Evolutionary conservation across 2,113 vertebrate genomes (phyloP).

Genomic region (Platycercus adscitus): DNA sequence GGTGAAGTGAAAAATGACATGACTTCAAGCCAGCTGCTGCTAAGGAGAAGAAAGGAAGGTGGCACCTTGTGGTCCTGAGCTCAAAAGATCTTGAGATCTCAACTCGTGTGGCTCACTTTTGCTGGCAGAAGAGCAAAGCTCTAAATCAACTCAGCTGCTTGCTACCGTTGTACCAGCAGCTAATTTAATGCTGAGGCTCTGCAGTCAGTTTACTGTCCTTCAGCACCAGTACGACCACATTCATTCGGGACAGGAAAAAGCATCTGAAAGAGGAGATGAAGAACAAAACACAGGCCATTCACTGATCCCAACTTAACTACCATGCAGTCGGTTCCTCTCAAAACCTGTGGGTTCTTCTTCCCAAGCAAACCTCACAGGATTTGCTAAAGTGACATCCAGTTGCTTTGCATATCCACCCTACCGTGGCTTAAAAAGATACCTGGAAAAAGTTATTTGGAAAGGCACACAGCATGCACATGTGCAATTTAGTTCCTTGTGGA

Average conservation of each 20-base stretch:
- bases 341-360: background rate
- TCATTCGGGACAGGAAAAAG: background rate
- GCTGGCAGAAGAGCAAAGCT: background rate
- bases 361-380: background rate
- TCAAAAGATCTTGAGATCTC: conserved; percentile 20
- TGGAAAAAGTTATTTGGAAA: background rate
- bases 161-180: background rate
- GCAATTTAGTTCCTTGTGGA: background rate
- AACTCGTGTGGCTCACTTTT: background rate
- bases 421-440: background rate
- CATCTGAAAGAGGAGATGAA: background rate
- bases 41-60: background rate
- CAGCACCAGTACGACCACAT: accelerated
- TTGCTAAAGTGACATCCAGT: background rate
- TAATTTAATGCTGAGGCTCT: background rate
- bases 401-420: background rate
- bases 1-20: background rate
- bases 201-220: background rate
- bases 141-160: background rate
- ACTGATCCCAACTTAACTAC: background rate
- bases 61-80: conserved; percentile 20
- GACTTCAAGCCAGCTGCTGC: background rate
- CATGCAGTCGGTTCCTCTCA: background rate
- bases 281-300: background rate
- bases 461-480: background rate